Conservation (phyloP, 2,888 invertebrate species). For the Microctonus brassicae region DNA sequence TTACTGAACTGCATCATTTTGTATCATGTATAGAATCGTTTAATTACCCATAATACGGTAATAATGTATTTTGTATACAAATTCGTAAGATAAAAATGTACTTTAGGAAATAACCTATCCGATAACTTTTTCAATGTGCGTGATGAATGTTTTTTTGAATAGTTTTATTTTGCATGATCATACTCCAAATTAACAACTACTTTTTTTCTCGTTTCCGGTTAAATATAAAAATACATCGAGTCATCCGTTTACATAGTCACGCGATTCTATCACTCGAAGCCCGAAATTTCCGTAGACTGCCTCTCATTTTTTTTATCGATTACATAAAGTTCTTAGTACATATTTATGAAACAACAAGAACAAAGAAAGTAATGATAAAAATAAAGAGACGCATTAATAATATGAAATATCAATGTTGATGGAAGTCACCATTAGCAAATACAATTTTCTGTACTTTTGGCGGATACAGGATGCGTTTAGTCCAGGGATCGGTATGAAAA, state of each 20-base stretch:
- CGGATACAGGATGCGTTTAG: slow-evolving; percentile 54
- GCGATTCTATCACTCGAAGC: slow-evolving; percentile 21
- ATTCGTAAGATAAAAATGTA: too few species aligned
- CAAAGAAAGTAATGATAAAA: neutral
- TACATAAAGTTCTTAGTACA: neutral
- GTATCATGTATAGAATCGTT: too few species aligned
- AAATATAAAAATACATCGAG: slow-evolving; percentile 16
- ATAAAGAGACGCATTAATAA: neutral
- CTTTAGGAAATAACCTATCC: too few species aligned
- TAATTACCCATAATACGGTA: too few species aligned
- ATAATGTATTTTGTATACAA: too few species aligned
- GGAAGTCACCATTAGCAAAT: slow-evolving; percentile 29
- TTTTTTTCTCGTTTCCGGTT: too few species aligned
- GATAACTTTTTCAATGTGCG: too few species aligned
- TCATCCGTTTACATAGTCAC: slow-evolving; percentile 8
- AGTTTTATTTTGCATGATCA: too few species aligned
- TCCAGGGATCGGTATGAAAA: slow-evolving; percentile 55
- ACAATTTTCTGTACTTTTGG: slow-evolving; percentile 49
- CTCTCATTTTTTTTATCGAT: slow-evolving; percentile 20
- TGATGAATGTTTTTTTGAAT: too few species aligned
- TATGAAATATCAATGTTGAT: neutral
- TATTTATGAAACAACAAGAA: neutral
- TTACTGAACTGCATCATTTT: too few species aligned
- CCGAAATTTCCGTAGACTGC: neutral
- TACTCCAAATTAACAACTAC: too few species aligned